Evolutionary conservation across 2,888 invertebrate species (phyloP).

Genomic region (Allolobophora icterica): DNA sequence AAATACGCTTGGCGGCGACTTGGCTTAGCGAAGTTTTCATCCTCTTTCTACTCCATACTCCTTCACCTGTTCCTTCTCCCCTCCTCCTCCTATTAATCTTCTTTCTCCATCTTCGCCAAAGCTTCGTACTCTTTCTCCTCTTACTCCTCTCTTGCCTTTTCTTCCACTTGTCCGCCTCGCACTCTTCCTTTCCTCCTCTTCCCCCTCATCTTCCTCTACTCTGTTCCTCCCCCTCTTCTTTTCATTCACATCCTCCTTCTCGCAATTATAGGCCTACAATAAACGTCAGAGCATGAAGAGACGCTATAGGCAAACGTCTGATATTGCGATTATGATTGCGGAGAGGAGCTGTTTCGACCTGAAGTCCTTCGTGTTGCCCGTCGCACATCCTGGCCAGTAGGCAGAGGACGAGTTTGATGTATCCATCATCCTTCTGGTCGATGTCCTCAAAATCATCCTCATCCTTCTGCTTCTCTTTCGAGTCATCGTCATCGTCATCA

Average conservation of each 20-base stretch:
- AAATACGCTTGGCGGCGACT: too few relatives aligned
- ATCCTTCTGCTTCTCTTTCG: slow-evolving; percentile 40
- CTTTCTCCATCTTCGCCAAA: not conserved
- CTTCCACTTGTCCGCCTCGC: not conserved
- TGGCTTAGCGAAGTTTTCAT: not conserved
- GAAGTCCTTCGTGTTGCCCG: slow-evolving; percentile 62
- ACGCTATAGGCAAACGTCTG: not conserved
- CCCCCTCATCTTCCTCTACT: too few relatives aligned
- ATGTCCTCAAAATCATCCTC: slow-evolving; percentile 37
- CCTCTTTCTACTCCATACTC: not conserved
- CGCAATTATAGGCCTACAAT: not conserved
- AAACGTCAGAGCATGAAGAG: not conserved
- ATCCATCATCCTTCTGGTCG: slow-evolving; percentile 62
- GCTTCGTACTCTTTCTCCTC: not conserved
- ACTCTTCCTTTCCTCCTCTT: too few relatives aligned
- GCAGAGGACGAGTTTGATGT: slow-evolving; percentile 64
- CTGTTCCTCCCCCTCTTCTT: not conserved
- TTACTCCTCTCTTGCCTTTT: not conserved
- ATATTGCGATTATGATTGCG: not conserved
- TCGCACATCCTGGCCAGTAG: slow-evolving; percentile 65
- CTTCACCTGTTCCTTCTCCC: not conserved
- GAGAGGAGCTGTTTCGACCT: slow-evolving; percentile 51
- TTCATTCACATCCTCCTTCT: not conserved
- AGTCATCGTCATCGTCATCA: slow-evolving; percentile 31
- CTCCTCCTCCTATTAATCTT: not conserved